Conservation (phyloP, 2,888 invertebrate species). For the Zygaena filipendulae region DNA sequence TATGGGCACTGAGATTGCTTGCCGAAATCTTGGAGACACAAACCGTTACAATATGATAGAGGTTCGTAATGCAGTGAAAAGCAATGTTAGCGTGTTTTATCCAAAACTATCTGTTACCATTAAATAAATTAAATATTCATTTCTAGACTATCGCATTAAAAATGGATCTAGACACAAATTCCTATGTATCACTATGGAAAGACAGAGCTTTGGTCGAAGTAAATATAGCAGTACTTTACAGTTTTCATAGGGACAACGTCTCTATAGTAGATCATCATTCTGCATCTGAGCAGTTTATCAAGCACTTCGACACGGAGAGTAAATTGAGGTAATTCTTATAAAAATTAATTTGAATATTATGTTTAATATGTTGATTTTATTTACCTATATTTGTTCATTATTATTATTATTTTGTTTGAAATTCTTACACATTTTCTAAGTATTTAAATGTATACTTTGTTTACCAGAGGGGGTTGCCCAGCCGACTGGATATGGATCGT, state of each 20-base stretch:
- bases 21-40: slow-evolving; percentile 88
- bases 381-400: too few relatives aligned
- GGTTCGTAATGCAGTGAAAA: slow-evolving; percentile 61
- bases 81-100: slow-evolving; percentile 4
- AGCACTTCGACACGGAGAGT: slow-evolving; percentile 91
- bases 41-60: slow-evolving; percentile 88
- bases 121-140: too few relatives aligned
- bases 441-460: slow-evolving; percentile 11
- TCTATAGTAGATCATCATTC: slow-evolving; percentile 97
- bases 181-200: slow-evolving; percentile 89
- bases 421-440: slow-evolving; percentile 2
- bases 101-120: slow-evolving; percentile 3
- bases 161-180: slow-evolving; percentile 90
- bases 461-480: slow-evolving; percentile 77
- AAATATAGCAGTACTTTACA: slow-evolving; percentile 91
- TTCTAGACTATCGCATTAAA: slow-evolving; percentile 73
- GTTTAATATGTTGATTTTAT: too few relatives aligned
- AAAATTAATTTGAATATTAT: slow-evolving; percentile 1
- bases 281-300: slow-evolving; percentile 95
- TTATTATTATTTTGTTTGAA: too few relatives aligned
- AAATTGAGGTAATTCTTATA: slow-evolving; percentile 72
- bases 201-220: slow-evolving; percentile 92
- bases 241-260: slow-evolving; percentile 84
- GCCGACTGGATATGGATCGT: slow-evolving; percentile 89
- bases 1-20: slow-evolving; percentile 96